These are phyloP conservation scores for Patella pellucida DNA, from an alignment of 2,888 invertebrate genomes.

Conservation along the genomic window DNA sequence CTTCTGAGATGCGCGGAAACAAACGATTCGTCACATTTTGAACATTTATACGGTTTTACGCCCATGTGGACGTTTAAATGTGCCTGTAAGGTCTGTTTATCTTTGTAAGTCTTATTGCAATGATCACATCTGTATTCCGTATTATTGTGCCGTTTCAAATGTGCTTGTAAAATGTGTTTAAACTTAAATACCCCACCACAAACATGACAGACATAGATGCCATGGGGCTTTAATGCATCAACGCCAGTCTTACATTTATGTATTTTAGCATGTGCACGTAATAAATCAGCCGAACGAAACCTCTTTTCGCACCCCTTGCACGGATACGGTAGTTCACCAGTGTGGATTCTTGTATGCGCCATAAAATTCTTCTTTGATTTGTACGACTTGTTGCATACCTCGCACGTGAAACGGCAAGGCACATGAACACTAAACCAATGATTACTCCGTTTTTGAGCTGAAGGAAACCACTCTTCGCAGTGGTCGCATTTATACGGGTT, in stretches of 20 bases:
- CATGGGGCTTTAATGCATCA: neutral
- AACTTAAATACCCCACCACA: neutral
- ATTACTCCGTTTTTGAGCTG: neutral
- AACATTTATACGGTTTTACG: neutral
- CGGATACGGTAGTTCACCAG: neutral
- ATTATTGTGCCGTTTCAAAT: neutral
- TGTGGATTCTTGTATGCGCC: neutral
- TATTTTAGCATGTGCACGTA: neutral
- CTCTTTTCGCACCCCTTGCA: neutral
- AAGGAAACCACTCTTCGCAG: neutral
- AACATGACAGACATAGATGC: neutral
- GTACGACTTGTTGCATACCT: neutral
- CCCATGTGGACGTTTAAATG: neutral
- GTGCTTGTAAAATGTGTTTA: neutral
- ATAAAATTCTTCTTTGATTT: neutral
- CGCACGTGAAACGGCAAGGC: neutral
- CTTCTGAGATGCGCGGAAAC: neutral
- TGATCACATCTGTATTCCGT: neutral
- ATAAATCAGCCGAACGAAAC: neutral
- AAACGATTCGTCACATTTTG: neutral
- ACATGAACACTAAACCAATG: neutral
- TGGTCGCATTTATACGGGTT: no score
- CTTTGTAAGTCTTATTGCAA: neutral
- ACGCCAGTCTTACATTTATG: neutral
- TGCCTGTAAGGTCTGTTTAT: neutral